Evolutionary conservation across 2,888 invertebrate genomes (phyloP).

Genomic region (Electrophaes corylata): DNA sequence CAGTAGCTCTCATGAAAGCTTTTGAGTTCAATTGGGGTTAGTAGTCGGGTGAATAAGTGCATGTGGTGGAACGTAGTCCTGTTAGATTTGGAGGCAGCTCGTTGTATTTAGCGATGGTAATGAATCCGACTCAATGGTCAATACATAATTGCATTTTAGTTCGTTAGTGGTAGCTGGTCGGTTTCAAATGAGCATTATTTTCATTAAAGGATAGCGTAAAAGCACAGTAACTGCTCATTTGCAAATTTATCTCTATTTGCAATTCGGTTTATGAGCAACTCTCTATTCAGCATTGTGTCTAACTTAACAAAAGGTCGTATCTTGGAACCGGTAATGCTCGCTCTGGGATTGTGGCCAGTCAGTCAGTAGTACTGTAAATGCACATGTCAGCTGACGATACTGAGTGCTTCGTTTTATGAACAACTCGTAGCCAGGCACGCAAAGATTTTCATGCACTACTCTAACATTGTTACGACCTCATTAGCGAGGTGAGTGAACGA

Average conservation of each 20-base stretch:
- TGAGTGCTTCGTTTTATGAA: conserved; percentile 47
- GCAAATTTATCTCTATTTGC: conserved; percentile 67
- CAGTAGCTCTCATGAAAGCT: conserved; percentile 19
- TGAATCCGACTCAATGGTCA: conserved; percentile 59
- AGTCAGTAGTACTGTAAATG: conserved; percentile 47
- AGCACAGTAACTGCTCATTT: conserved; percentile 42
- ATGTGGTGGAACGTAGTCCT: conserved; percentile 13
- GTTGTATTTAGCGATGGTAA: conserved; percentile 50
- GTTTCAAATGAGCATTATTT: conserved; percentile 61
- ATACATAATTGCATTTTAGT: conserved; percentile 66
- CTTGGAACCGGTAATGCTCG: conserved; percentile 67
- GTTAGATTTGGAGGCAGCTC: conserved; percentile 42
- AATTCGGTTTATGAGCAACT: conserved; percentile 63
- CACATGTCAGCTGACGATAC: conserved; percentile 54
- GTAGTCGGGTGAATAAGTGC: conserved; percentile 24
- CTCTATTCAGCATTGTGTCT: conserved; percentile 48
- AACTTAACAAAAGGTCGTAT: conserved; percentile 68
- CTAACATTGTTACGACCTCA: not conserved
- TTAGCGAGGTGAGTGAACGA: not conserved
- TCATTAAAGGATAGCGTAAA: conserved; percentile 46
- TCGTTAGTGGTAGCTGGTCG: conserved; percentile 55
- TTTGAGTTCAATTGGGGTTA: conserved; percentile 27
- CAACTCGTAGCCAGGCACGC: conserved; percentile 12
- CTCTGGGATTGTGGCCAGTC: conserved; percentile 63
- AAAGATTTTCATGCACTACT: conserved; percentile 1